These are phyloP conservation scores for Harlomillsia oculata DNA, from an alignment of 1,140 invertebrate genomes.

Conservation along the genomic window DNA sequence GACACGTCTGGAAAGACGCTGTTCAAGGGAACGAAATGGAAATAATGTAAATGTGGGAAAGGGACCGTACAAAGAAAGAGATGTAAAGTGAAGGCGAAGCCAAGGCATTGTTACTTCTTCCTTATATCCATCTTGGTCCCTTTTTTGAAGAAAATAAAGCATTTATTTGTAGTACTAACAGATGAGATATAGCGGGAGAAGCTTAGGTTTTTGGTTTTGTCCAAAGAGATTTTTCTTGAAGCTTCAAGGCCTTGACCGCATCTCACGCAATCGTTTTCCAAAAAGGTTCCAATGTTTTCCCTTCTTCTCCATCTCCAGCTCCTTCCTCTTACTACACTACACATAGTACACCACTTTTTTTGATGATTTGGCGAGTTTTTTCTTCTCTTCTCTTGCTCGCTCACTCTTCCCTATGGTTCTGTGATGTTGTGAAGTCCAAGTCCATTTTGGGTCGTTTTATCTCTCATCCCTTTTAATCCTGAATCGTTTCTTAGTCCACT, in stretches of 20 bases:
- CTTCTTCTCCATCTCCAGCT: no score
- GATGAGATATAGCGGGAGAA: no score
- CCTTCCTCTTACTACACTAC: no score
- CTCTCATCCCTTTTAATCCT: conserved; percentile 30
- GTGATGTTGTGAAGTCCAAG: no score
- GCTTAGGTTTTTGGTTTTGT: background rate
- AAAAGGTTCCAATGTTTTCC: conserved; percentile 30
- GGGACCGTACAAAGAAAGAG: background rate
- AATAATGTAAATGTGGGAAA: conserved; percentile 6
- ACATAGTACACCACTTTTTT: conserved; percentile 24
- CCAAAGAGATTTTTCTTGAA: no score
- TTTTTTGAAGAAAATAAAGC: conserved; percentile 11
- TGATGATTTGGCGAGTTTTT: conserved; percentile 34
- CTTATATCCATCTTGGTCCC: no score
- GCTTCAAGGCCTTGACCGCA: conserved; percentile 33
- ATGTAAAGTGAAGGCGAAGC: conserved; percentile 1
- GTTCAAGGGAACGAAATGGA: no score
- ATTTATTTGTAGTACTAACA: no score
- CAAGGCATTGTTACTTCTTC: no score
- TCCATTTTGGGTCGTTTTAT: conserved; percentile 2
- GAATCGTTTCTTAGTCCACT: conserved; percentile 13
- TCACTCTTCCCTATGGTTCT: background rate
- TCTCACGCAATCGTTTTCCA: conserved; percentile 33
- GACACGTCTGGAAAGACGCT: no score
- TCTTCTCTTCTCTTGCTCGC: conserved; percentile 1